phyloP scores from a whole-genome alignment of 2,888 invertebrate genomes.

The Synergus itoensis region DNA sequence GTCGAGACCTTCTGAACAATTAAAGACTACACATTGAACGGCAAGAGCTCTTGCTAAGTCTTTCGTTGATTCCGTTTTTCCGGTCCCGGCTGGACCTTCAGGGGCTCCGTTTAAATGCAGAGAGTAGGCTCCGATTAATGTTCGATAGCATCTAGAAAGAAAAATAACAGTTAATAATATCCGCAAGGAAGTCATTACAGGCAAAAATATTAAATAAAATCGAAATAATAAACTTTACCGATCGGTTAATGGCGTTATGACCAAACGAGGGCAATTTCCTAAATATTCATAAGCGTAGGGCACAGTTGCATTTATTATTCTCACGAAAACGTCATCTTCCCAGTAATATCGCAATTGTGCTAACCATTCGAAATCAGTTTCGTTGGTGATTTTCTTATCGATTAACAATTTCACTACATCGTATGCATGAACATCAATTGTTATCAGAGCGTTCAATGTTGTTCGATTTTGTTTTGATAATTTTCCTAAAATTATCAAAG shows the following conservation, averaged over 20 bases:
- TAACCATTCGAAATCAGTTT: conserved; percentile 91
- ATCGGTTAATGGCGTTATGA: conserved; percentile 87
- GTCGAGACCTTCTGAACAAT: conserved; percentile 92
- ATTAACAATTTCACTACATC: conserved; percentile 87
- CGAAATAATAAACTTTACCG: conserved; percentile 73
- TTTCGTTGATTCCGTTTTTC: conserved; percentile 95
- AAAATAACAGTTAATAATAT: background rate
- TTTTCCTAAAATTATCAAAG: conserved; percentile 78
- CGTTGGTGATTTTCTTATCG: conserved; percentile 83
- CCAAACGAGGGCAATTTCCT: conserved; percentile 88
- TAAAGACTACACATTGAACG: conserved; percentile 93
- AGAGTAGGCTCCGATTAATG: conserved; percentile 90
- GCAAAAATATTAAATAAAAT: background rate
- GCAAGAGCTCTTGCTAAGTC: conserved; percentile 95
- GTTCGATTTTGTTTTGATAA: conserved; percentile 86
- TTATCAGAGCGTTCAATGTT: conserved; percentile 90
- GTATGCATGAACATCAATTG: conserved; percentile 91
- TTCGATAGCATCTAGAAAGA: conserved; percentile 84
- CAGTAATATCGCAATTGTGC: conserved; percentile 91
- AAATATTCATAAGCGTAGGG: conserved; percentile 91
- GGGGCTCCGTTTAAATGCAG: conserved; percentile 92
- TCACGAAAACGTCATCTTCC: conserved; percentile 84
- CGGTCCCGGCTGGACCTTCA: conserved; percentile 92
- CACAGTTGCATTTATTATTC: conserved; percentile 89
- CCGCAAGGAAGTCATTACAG: background rate